A percentile compares a stretch with the other conserved stretches of the same genome.
Conservation (phyloP, 2,888 invertebrate species). For the Corbicula japonica region DNA sequence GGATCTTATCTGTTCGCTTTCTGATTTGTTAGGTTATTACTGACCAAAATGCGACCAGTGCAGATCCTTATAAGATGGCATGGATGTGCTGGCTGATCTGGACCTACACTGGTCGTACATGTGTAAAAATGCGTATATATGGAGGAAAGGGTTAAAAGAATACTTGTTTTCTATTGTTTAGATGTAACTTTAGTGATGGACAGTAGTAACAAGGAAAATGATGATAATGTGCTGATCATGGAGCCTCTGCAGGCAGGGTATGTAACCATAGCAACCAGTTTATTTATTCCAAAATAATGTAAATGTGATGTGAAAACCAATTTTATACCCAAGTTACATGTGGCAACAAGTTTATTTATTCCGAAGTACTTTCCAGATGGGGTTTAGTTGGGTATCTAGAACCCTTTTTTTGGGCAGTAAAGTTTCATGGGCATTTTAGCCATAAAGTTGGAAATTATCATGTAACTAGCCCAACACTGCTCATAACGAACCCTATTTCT, state of each 20-base stretch:
- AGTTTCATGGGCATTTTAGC: neutral
- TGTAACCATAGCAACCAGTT: conserved; percentile 9
- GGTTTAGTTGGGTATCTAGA: neutral
- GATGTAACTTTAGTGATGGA: neutral
- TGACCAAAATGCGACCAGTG: too few relatives aligned
- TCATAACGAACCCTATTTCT: too few relatives aligned
- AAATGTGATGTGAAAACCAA: neutral
- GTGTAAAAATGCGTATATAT: neutral
- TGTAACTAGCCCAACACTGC: too few relatives aligned
- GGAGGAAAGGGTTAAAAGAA: neutral
- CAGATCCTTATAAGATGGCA: too few relatives aligned
- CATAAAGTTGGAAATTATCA: too few relatives aligned
- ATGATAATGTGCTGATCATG: conserved; percentile 39
- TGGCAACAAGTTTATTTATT: neutral
- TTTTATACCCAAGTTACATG: neutral
- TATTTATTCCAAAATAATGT: neutral
- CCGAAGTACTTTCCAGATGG: too few relatives aligned
- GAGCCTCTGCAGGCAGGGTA: conserved; percentile 42
- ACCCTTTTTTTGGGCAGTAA: neutral
- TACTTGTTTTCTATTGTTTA: neutral
- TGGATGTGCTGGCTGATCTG: neutral
- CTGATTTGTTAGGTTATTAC: too few relatives aligned
- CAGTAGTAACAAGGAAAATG: conserved; percentile 28
- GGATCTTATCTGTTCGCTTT: too few relatives aligned
- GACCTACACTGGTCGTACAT: neutral